Evolutionary conservation across 1,140 invertebrate genomes (phyloP).

Genomic region (Zaprionus kolodkinae): DNA sequence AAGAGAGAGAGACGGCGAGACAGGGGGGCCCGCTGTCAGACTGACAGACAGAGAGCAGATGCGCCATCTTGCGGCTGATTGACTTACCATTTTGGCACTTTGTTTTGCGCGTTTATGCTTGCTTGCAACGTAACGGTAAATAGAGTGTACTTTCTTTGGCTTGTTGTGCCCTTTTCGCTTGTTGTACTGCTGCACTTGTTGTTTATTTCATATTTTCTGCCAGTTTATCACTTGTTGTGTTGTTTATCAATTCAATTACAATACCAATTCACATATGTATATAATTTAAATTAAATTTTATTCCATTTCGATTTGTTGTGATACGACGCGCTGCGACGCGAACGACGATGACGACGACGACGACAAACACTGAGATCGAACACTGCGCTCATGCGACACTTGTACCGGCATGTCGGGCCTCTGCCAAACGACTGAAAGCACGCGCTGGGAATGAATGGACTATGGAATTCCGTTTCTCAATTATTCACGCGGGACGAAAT

Average conservation of each 20-base stretch:
- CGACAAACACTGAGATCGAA: not conserved
- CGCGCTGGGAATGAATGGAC: constrained; percentile 34
- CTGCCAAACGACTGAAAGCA: constrained; percentile 68
- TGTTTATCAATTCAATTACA: not conserved
- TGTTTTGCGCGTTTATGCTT: not conserved
- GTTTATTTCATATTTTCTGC: constrained; percentile 31
- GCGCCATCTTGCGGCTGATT: constrained; percentile 37
- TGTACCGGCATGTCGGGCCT: constrained; percentile 73
- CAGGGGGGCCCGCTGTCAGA: not conserved
- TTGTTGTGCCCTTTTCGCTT: constrained; percentile 20
- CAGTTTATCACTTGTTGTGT: constrained; percentile 21
- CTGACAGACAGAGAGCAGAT: constrained; percentile 30
- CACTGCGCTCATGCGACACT: constrained; percentile 39
- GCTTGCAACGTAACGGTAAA: constrained; percentile 8
- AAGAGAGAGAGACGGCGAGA: not conserved
- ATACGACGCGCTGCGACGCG: constrained; percentile 38
- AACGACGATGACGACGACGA: constrained; percentile 41
- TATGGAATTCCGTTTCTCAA: constrained; percentile 60
- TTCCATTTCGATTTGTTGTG: constrained; percentile 35
- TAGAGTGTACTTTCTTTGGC: not conserved
- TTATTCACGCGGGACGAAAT: constrained; percentile 46
- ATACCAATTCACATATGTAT: constrained; percentile 18
- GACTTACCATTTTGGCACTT: constrained; percentile 53
- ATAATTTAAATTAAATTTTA: constrained; percentile 3
- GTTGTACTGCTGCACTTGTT: constrained; percentile 5